These are phyloP conservation scores for Pagrus major DNA, from an alignment of 2,113 vertebrate species.

Conservation along the genomic window DNA sequence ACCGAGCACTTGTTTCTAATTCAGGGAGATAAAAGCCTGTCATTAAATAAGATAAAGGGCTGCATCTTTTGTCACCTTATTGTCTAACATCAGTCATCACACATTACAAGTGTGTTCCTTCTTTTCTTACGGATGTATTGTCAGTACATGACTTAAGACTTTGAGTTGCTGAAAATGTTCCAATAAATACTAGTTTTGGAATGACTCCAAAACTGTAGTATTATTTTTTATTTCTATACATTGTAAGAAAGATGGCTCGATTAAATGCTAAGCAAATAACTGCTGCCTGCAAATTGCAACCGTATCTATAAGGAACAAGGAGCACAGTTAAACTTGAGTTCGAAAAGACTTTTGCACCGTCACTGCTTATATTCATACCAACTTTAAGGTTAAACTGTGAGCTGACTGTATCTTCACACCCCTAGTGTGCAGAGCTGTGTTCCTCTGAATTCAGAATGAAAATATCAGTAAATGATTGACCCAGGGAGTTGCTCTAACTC, in stretches of 20 bases:
- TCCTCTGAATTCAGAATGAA: slow-evolving; percentile 18
- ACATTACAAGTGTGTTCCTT: background rate
- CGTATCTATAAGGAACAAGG: background rate
- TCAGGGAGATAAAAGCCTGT: slow-evolving; percentile 8
- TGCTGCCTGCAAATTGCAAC: no score
- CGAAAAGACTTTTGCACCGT: background rate
- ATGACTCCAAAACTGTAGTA: background rate
- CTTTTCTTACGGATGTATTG: background rate
- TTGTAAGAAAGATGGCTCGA: background rate
- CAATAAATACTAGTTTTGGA: no score
- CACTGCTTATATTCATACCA: background rate
- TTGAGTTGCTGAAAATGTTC: background rate
- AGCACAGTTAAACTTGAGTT: background rate
- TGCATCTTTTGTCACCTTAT: slow-evolving; percentile 4
- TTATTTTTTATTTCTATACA: background rate
- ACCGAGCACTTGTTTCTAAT: slow-evolving; percentile 29
- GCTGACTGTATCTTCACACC: background rate
- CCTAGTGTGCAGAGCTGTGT: background rate
- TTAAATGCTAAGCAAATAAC: background rate
- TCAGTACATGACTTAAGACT: background rate
- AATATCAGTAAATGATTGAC: slow-evolving; percentile 30
- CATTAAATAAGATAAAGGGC: background rate
- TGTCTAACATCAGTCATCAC: background rate
- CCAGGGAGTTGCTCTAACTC: background rate
- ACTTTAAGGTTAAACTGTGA: background rate